Percentiles rank a stretch among this genome's conserved stretches.
phyloP scores from a whole-genome alignment of 2,113 vertebrate genomes.

The Pseudopipra pipra region DNA sequence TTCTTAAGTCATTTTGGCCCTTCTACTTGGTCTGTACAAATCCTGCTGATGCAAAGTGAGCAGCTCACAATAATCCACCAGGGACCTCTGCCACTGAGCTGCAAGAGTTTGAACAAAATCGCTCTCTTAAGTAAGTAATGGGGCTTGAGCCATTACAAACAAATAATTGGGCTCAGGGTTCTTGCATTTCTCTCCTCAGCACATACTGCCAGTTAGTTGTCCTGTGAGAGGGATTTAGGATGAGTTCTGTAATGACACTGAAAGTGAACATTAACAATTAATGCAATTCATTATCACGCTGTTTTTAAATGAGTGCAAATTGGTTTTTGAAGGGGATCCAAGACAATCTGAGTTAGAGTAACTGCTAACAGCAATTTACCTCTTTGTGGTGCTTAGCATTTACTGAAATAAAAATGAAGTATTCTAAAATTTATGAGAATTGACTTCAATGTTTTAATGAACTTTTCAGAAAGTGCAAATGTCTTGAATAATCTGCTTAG shows the following conservation, averaged over 20 bases:
- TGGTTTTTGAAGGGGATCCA: not conserved
- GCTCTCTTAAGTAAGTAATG: not conserved
- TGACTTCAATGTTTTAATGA: constrained; percentile 10
- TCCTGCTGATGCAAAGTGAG: not conserved
- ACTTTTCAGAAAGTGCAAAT: not conserved
- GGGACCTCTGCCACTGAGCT: not conserved
- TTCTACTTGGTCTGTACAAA: not conserved
- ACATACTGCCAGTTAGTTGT: not conserved
- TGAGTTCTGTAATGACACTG: not conserved
- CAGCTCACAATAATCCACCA: not conserved
- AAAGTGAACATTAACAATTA: constrained; percentile 60
- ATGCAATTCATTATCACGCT: constrained; percentile 59
- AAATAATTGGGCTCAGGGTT: not conserved
- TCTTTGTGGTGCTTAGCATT: constrained; percentile 1
- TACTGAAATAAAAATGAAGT: constrained; percentile 37
- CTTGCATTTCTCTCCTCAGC: not conserved
- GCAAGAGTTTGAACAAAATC: not conserved
- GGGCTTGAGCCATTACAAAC: not conserved
- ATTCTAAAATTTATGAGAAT: constrained; percentile 32
- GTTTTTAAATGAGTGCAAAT: not conserved
- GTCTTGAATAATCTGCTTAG: not conserved
- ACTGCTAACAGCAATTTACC: not conserved
- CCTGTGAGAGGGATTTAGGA: not conserved
- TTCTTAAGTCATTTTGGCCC: not conserved
- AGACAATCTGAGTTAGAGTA: not conserved